Evolutionary conservation across 1,140 invertebrate genomes (phyloP).

Genomic region (Oedothorax gibbosus): DNA sequence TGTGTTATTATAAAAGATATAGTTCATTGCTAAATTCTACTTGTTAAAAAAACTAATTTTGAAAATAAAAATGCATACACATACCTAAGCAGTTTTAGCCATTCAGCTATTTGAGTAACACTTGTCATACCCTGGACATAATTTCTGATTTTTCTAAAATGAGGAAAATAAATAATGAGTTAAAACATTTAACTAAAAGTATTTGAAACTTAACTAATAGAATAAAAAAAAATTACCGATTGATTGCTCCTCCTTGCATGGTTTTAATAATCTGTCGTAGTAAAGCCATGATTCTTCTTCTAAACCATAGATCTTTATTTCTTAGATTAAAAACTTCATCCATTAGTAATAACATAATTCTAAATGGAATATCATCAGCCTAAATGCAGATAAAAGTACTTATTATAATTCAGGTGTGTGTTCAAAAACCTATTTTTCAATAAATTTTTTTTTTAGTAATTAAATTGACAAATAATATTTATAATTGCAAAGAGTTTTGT

Average conservation of each 20-base stretch:
- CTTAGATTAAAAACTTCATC: constrained; percentile 93
- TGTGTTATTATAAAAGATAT: no score
- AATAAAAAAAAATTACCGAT: constrained; percentile 61
- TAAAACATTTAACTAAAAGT: not conserved
- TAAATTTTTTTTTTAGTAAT: not conserved
- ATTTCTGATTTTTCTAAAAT: constrained; percentile 83
- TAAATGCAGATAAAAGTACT: constrained; percentile 65
- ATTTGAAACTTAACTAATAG: not conserved
- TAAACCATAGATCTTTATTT: constrained; percentile 87
- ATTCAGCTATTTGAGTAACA: constrained; percentile 88
- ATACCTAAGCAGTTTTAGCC: constrained; percentile 87
- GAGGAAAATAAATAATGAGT: not conserved
- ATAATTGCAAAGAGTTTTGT: not conserved
- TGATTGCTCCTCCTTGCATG: constrained; percentile 73
- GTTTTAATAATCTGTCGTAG: constrained; percentile 81
- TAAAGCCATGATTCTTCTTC: constrained; percentile 82
- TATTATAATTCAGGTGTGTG: not conserved
- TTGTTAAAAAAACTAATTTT: no score
- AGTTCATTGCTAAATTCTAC: no score
- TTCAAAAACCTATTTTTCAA: not conserved
- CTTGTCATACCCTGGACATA: constrained; percentile 89
- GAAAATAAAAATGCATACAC: constrained; percentile 63
- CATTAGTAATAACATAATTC: constrained; percentile 87
- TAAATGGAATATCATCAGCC: constrained; percentile 84
- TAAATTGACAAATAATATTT: not conserved